These are phyloP conservation scores for Clarias pachynema DNA, from an alignment of 2,797 vertebrate genomes.

Conservation along the genomic window DNA sequence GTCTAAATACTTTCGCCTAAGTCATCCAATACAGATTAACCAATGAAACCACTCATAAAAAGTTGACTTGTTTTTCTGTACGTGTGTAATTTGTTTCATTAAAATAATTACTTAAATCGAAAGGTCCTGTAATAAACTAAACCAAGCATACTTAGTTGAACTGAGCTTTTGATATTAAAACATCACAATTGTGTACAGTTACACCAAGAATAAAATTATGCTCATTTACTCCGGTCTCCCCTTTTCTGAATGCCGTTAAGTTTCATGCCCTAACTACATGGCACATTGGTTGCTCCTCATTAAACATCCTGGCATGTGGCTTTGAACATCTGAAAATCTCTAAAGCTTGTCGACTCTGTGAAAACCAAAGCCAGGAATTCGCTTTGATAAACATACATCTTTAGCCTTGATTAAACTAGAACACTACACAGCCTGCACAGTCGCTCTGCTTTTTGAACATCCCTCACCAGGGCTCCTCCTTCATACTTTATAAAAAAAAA, in stretches of 20 bases:
- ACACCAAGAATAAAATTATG: background rate
- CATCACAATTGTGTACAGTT: background rate
- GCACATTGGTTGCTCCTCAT: constrained; percentile 59
- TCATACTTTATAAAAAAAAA: constrained; percentile 58
- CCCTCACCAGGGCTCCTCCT: constrained; percentile 58
- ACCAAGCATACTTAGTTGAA: background rate
- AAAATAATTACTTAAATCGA: background rate
- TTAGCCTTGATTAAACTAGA: constrained; percentile 73
- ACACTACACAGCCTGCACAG: constrained; percentile 59
- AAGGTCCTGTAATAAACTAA: background rate
- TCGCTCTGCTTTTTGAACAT: constrained; percentile 68
- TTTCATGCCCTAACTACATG: constrained; percentile 40
- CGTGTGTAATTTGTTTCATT: background rate
- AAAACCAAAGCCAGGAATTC: constrained; percentile 68
- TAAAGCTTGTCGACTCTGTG: constrained; percentile 56
- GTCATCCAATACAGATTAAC: background rate
- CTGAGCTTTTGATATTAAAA: background rate
- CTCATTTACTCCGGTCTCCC: background rate
- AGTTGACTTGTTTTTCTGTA: background rate
- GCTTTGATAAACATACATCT: constrained; percentile 78
- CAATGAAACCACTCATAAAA: background rate
- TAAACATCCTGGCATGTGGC: constrained; percentile 60
- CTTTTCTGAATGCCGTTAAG: constrained; percentile 2
- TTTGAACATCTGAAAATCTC: constrained; percentile 69
- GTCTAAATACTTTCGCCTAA: background rate